Conservation (phyloP, 2,113 vertebrate genomes). For the Stegostoma tigrinum region DNA sequence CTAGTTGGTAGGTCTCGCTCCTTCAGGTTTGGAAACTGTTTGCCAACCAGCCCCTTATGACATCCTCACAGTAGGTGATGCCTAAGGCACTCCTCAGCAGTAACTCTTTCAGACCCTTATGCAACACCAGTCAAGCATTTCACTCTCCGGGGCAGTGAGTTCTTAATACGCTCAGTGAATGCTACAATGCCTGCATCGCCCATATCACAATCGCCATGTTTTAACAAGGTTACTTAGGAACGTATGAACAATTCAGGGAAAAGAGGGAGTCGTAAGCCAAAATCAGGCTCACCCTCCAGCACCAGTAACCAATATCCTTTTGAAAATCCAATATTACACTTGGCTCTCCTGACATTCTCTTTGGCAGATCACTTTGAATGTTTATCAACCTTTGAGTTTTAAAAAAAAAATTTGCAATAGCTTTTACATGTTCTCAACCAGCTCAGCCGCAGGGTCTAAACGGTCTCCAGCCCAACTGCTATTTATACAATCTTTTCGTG, state of each 20-base stretch:
- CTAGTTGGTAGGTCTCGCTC: no score
- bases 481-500: neutral
- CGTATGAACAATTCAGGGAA: neutral
- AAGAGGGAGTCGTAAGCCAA: neutral
- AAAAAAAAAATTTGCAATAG: neutral
- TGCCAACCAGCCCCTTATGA: no score
- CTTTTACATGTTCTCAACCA: neutral
- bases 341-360: neutral
- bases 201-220: neutral
- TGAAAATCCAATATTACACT: neutral
- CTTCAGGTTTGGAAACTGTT: no score
- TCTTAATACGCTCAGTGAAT: neutral
- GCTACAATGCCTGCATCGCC: neutral
- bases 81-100: no score
- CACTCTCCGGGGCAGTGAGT: neutral
- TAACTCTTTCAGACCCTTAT: no score
- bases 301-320: neutral
- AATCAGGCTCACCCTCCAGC: neutral
- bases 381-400: neutral
- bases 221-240: neutral
- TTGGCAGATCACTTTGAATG: neutral
- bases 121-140: no score
- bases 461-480: neutral
- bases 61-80: no score
- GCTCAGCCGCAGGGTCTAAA: neutral